These are phyloP conservation scores for Drosophila engyochracea DNA, from an alignment of 2,888 invertebrate genomes.

Conservation along the genomic window DNA sequence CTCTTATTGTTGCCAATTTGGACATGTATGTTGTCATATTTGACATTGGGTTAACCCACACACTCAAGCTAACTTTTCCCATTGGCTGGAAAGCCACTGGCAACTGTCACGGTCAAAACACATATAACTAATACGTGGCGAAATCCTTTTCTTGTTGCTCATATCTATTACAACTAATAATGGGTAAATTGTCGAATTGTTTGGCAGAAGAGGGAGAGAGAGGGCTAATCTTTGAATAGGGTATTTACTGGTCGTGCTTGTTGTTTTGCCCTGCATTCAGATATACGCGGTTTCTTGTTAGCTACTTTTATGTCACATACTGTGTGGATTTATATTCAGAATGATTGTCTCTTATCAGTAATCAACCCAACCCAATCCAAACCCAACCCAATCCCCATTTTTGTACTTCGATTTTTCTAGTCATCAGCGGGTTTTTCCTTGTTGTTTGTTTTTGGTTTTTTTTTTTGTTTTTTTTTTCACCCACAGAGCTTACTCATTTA, in stretches of 20 bases:
- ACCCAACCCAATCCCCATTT: not conserved
- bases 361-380: conserved; percentile 7
- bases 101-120: conserved; percentile 56
- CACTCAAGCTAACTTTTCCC: not conserved
- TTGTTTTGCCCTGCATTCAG: not conserved
- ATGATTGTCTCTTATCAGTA: conserved; percentile 46
- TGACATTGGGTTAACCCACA: not conserved
- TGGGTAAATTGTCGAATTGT: not conserved
- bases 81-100: conserved; percentile 33
- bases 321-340: conserved; percentile 66
- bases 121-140: conserved; percentile 61
- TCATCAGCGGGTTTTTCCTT: conserved; percentile 14
- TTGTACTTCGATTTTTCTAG: not conserved
- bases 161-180: not conserved
- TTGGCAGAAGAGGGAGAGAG: not conserved
- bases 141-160: conserved; percentile 54
- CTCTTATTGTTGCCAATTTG: conserved; percentile 14
- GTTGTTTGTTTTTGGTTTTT: conserved; percentile 10
- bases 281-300: conserved; percentile 16
- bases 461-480: not conserved
- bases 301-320: conserved; percentile 60
- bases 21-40: conserved; percentile 10
- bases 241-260: not conserved
- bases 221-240: not conserved
- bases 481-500: conserved; percentile 18